Conservation (phyloP, 2,113 vertebrate genomes). For the Vireo altiloquus region DNA sequence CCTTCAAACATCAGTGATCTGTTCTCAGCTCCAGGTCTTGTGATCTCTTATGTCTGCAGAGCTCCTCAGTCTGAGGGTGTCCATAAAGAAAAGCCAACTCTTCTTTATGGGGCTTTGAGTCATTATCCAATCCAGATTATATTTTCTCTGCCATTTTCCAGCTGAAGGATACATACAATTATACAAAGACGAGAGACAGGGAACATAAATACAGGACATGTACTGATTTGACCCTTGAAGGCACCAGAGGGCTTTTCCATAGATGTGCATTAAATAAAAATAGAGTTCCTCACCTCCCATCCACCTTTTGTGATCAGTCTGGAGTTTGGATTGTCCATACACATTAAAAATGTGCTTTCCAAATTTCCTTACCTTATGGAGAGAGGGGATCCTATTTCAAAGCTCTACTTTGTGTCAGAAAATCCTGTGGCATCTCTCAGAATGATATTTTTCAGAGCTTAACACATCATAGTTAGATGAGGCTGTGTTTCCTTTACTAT, state of each 20-base stretch:
- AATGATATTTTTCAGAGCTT: neutral
- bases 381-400: neutral
- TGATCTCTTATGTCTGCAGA: neutral
- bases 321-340: neutral
- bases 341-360: neutral
- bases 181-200: neutral
- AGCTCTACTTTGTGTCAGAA: neutral
- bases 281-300: neutral
- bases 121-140: neutral
- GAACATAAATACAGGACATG: neutral
- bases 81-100: neutral
- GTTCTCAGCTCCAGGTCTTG: neutral
- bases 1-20: neutral
- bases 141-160: neutral
- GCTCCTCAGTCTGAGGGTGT: neutral
- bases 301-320: neutral
- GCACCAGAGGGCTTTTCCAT: neutral
- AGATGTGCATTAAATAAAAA: neutral
- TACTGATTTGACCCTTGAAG: neutral
- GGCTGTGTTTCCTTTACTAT: neutral
- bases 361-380: neutral
- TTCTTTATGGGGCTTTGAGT: neutral
- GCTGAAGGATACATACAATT: neutral
- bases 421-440: neutral
- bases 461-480: neutral